phyloP scores from a whole-genome alignment of 2,888 invertebrate species.

The Agrypnus murinus region DNA sequence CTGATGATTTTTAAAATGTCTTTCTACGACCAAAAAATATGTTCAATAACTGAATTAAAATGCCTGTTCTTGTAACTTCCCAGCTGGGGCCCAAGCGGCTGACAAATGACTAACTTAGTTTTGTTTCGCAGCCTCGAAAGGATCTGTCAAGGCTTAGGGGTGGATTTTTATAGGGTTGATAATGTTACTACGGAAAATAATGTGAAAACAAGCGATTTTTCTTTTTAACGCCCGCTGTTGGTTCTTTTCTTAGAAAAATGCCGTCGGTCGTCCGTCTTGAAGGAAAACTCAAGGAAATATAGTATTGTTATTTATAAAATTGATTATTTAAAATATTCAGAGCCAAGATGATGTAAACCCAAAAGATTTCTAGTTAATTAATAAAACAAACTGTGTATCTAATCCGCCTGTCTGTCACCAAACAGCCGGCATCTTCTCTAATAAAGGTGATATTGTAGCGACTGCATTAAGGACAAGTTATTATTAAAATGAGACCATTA shows the following conservation, averaged over 20 bases:
- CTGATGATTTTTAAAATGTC: slow-evolving; percentile 72
- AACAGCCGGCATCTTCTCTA: slow-evolving; percentile 66
- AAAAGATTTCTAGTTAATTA: slow-evolving; percentile 63
- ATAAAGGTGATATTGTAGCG: slow-evolving; percentile 70
- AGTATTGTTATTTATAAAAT: too few species aligned
- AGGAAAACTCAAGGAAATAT: too few species aligned
- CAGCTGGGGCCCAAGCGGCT: slow-evolving; percentile 61
- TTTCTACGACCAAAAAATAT: slow-evolving; percentile 70
- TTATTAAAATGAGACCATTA: slow-evolving; percentile 73
- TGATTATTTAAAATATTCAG: not conserved
- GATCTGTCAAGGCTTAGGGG: slow-evolving; percentile 64
- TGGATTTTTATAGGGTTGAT: slow-evolving; percentile 58
- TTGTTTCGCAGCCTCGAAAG: slow-evolving; percentile 65
- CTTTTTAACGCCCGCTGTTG: slow-evolving; percentile 30
- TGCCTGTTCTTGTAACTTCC: slow-evolving; percentile 62
- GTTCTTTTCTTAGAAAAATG: too few species aligned
- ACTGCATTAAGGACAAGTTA: slow-evolving; percentile 70
- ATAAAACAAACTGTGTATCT: slow-evolving; percentile 62
- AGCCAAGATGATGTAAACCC: slow-evolving; percentile 6
- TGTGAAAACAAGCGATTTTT: slow-evolving; percentile 50
- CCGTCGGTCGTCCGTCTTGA: too few species aligned
- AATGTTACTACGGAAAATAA: slow-evolving; percentile 49
- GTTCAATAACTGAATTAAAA: slow-evolving; percentile 72
- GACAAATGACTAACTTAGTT: slow-evolving; percentile 72
- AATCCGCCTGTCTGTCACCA: slow-evolving; percentile 66